Percentiles rank a stretch among this genome's conserved stretches.
These are phyloP conservation scores for Drosophila quinaria DNA, from an alignment of 2,888 invertebrate species.

Conservation along the genomic window DNA sequence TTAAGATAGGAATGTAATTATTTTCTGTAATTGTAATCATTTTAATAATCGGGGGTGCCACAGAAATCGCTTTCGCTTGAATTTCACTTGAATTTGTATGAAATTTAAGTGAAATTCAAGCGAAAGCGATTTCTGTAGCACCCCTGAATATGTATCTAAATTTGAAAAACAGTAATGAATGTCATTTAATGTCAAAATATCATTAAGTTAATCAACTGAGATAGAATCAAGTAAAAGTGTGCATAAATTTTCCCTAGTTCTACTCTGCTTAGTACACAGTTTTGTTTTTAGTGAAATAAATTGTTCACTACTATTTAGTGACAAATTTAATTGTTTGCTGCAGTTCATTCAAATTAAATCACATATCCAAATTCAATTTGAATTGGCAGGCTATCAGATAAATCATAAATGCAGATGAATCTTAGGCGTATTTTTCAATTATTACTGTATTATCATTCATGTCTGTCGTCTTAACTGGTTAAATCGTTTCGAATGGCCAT, in stretches of 20 bases:
- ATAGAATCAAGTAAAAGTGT: background rate
- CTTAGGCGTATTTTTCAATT: constrained; percentile 18
- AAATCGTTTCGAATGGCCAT: background rate
- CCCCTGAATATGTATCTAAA: too few species aligned
- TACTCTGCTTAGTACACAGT: background rate
- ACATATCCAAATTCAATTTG: constrained; percentile 12
- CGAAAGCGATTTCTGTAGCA: too few species aligned
- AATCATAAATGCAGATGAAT: constrained; percentile 18
- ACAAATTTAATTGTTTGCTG: background rate
- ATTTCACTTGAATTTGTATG: too few species aligned
- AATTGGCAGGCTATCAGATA: constrained; percentile 11
- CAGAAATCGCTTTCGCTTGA: too few species aligned
- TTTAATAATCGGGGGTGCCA: too few species aligned
- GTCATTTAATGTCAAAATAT: background rate
- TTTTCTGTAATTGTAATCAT: too few species aligned
- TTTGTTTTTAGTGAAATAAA: background rate
- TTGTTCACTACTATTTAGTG: background rate
- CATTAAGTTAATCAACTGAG: background rate
- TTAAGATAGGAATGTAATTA: too few species aligned
- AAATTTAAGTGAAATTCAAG: too few species aligned
- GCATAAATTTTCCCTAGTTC: too few species aligned
- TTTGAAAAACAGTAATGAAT: too few species aligned
- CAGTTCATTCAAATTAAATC: constrained; percentile 9
- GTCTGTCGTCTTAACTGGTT: constrained; percentile 16
- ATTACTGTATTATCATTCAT: constrained; percentile 18